A percentile compares a stretch with the other conserved stretches of the same genome.
Conservation (phyloP, 1,140 invertebrate genomes). For the Ditylenchus dipsaci region DNA sequence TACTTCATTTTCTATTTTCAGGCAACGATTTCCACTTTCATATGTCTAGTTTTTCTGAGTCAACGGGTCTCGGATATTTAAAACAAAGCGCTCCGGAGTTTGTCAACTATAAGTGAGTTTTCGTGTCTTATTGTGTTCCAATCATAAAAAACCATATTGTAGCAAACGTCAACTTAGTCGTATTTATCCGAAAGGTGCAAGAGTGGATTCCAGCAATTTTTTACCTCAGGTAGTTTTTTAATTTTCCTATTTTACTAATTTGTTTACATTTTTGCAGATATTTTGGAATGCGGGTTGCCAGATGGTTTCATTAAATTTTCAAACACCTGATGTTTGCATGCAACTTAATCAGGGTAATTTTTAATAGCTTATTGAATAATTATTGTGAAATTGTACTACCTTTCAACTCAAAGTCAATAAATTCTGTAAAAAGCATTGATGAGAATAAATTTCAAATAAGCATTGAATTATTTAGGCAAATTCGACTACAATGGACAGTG, state of each 20-base stretch:
- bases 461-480: conserved; percentile 63
- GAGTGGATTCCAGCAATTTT: conserved; percentile 98
- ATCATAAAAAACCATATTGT: too few relatives aligned
- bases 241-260: conserved; percentile 5
- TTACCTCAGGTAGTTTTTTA: conserved; percentile 80
- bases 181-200: conserved; percentile 95
- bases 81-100: conserved; percentile 94
- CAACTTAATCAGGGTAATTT: conserved; percentile 87
- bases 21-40: conserved; percentile 91
- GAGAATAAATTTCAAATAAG: too few relatives aligned
- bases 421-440: too few relatives aligned
- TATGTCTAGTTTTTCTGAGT: conserved; percentile 98
- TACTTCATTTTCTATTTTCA: conserved; percentile 61
- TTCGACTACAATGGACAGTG: conserved; percentile 81
- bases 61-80: conserved; percentile 84
- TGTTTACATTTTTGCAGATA: conserved; percentile 62
- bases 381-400: too few relatives aligned
- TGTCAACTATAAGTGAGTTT: conserved; percentile 81
- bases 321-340: conserved; percentile 97
- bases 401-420: too few relatives aligned
- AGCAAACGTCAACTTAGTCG: conserved; percentile 91
- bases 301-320: conserved; percentile 99
- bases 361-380: too few relatives aligned
- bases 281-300: conserved; percentile 99
- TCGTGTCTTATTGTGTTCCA: too few relatives aligned